Evolutionary conservation across 2,113 vertebrate genomes (phyloP).

Genomic region (Caretta caretta): DNA sequence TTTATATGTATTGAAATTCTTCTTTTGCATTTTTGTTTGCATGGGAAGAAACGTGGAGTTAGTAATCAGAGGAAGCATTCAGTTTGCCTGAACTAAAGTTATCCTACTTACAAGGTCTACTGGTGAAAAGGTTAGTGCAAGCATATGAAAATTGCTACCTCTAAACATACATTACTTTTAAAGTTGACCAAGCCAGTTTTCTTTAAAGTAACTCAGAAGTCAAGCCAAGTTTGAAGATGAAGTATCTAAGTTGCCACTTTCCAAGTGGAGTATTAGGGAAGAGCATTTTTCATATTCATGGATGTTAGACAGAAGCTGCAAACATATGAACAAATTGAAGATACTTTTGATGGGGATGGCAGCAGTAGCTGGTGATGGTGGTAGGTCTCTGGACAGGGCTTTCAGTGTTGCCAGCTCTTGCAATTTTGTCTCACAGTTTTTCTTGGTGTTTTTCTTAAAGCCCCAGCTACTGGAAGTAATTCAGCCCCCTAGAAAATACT

Average conservation of each 20-base stretch:
- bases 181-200: fast-evolving
- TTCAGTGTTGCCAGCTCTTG: too few relatives aligned
- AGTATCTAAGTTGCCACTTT: background rate
- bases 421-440: too few relatives aligned
- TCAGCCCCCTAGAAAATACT: too few relatives aligned
- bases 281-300: background rate
- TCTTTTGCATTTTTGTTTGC: background rate
- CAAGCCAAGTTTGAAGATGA: background rate
- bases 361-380: too few relatives aligned
- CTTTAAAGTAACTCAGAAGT: background rate
- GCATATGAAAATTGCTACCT: background rate
- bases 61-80: background rate
- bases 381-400: too few relatives aligned
- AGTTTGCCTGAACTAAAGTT: background rate
- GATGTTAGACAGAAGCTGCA: background rate
- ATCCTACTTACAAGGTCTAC: background rate
- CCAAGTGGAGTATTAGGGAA: too few relatives aligned
- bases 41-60: background rate
- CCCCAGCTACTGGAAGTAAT: too few relatives aligned
- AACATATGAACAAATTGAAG: too few relatives aligned
- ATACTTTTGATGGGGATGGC: too few relatives aligned
- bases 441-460: too few relatives aligned
- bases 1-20: too few relatives aligned
- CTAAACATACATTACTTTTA: background rate
- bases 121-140: background rate